These are phyloP conservation scores for Perccottus glenii DNA, from an alignment of 2,113 vertebrate species.

Conservation along the genomic window DNA sequence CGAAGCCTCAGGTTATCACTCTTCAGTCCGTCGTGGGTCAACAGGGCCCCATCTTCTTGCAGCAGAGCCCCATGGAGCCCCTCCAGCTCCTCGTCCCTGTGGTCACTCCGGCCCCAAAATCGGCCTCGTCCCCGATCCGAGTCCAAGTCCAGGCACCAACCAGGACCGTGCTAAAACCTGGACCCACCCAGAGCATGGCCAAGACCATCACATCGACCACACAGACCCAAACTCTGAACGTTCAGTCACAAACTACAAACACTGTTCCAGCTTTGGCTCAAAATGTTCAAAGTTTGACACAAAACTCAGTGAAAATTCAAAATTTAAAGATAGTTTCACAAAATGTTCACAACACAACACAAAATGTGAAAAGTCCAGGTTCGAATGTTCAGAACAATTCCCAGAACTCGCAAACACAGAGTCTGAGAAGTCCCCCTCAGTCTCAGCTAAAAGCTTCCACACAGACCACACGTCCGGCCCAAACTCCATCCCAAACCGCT, in stretches of 20 bases:
- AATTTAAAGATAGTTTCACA: no score
- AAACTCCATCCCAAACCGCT: background rate
- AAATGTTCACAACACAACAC: no score
- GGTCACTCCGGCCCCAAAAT: conserved; percentile 42
- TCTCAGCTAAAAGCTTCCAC: background rate
- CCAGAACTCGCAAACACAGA: no score
- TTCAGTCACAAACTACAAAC: no score
- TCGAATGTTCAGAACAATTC: no score
- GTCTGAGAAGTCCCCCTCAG: no score
- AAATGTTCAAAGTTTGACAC: no score
- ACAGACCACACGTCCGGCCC: background rate
- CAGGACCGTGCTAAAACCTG: conserved; percentile 9
- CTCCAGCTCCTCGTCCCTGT: conserved; percentile 78
- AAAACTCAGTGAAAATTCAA: no score
- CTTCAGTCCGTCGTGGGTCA: conserved; percentile 80
- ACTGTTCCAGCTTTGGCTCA: no score
- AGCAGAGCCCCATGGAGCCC: conserved; percentile 76
- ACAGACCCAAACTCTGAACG: no score
- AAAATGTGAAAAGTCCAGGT: no score
- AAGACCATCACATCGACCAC: no score
- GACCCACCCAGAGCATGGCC: background rate
- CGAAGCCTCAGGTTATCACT: conserved; percentile 84
- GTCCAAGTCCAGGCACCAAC: conserved; percentile 11
- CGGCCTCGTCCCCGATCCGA: conserved; percentile 11
- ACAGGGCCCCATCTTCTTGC: conserved; percentile 81